Evolutionary conservation across 2,888 invertebrate genomes (phyloP).

Genomic region (Nezara viridula): DNA sequence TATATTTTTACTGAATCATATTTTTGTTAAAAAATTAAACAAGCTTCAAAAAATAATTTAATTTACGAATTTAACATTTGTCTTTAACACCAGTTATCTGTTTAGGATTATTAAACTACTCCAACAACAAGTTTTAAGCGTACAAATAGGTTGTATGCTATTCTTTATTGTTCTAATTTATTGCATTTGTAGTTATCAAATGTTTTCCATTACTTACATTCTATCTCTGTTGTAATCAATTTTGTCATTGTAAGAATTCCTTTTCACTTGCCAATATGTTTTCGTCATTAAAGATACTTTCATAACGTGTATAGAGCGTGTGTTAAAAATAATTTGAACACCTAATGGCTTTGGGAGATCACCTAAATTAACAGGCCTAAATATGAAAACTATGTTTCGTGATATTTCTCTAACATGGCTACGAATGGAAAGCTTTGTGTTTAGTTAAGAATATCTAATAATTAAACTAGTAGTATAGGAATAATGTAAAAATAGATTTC

Average conservation of each 20-base stretch:
- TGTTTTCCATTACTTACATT: too few species aligned
- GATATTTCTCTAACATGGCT: not conserved
- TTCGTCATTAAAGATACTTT: not conserved
- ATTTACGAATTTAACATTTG: not conserved
- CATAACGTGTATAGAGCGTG: too few species aligned
- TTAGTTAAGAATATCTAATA: not conserved
- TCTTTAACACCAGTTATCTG: not conserved
- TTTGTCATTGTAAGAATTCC: not conserved
- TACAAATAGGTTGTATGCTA: not conserved
- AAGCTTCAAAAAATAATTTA: not conserved
- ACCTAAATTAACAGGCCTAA: not conserved
- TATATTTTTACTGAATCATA: not conserved
- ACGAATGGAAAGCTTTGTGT: not conserved
- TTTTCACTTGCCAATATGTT: not conserved
- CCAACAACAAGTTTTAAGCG: not conserved
- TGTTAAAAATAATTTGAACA: too few species aligned
- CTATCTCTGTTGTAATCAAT: not conserved
- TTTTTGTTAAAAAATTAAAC: too few species aligned
- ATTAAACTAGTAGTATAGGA: not conserved
- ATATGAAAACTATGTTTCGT: not conserved
- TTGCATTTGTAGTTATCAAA: too few species aligned
- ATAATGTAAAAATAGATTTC: not conserved
- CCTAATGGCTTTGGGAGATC: too few species aligned
- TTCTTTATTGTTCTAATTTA: not conserved
- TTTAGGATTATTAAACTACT: not conserved